Evolutionary conservation across 37 sponge, comb jelly and placozoan genomes (phyloP).

Genomic region (Mnemiopsis leidyi): DNA sequence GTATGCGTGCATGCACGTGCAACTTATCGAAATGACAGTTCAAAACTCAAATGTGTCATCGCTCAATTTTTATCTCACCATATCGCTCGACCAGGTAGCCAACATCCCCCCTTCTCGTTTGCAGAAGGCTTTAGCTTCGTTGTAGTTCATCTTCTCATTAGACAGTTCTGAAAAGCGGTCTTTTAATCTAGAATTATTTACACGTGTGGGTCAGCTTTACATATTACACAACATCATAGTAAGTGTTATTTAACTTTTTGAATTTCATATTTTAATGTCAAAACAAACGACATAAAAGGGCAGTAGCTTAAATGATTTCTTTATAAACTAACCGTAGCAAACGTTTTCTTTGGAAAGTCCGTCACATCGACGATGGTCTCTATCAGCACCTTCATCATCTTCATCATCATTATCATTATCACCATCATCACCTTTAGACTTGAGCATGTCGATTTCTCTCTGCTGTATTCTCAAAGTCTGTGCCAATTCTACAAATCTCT

Average conservation of each 20-base stretch:
- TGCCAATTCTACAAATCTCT: neutral
- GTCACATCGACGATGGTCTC: neutral
- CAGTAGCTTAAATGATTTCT: too few relatives aligned
- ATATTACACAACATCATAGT: too few relatives aligned
- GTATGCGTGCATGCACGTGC: too few relatives aligned
- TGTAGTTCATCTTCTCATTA: neutral
- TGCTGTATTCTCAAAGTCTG: neutral
- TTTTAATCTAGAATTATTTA: too few relatives aligned
- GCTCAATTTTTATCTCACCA: too few relatives aligned
- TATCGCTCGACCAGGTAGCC: neutral
- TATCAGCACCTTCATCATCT: neutral
- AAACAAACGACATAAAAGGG: too few relatives aligned
- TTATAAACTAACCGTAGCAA: slow-evolving; percentile 37
- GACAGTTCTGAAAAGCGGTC: neutral
- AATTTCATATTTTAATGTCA: too few relatives aligned
- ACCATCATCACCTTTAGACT: neutral
- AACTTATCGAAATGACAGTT: too few relatives aligned
- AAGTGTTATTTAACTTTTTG: too few relatives aligned
- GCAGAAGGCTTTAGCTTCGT: neutral
- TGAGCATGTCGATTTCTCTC: neutral
- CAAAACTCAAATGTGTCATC: too few relatives aligned
- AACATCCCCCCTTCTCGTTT: neutral
- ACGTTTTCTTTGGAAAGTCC: neutral
- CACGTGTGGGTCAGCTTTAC: too few relatives aligned
- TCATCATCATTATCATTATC: slow-evolving; percentile 4